Conservation (phyloP, 2,888 invertebrate species). For the Watsonalla cultraria region DNA sequence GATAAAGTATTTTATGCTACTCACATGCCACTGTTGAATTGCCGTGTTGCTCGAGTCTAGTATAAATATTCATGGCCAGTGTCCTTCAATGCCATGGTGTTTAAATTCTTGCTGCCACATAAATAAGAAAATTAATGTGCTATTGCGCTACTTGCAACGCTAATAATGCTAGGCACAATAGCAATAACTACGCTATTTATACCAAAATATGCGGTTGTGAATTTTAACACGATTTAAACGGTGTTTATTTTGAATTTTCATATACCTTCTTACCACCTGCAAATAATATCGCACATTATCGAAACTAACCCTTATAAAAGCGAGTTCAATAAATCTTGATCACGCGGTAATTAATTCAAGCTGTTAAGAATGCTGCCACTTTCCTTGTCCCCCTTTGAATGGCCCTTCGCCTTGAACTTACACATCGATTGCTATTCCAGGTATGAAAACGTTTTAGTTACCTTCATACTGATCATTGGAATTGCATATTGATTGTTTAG, state of each 20-base stretch:
- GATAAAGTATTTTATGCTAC: neutral
- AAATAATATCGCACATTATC: neutral
- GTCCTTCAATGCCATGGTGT: neutral
- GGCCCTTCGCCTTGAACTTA: slow-evolving; percentile 30
- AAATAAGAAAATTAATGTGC: no score
- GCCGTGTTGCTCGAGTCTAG: neutral
- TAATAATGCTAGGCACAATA: no score
- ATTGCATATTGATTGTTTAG: slow-evolving; percentile 7
- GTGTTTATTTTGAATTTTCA: no score
- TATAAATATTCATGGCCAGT: neutral
- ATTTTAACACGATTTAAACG: no score
- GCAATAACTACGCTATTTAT: no score
- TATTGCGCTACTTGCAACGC: no score
- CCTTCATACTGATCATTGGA: neutral
- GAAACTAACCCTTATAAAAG: neutral
- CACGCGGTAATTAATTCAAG: slow-evolving; percentile 15
- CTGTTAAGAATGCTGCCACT: slow-evolving; percentile 13
- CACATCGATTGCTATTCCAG: slow-evolving; percentile 32
- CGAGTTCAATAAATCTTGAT: neutral
- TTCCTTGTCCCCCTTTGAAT: slow-evolving; percentile 20
- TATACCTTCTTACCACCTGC: no score
- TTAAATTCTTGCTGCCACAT: no score
- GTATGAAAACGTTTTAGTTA: slow-evolving; percentile 9
- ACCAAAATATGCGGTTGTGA: no score
- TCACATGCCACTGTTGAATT: neutral